Evolutionary conservation across 2,888 invertebrate species (phyloP).

Genomic region (Sycophila texana): DNA sequence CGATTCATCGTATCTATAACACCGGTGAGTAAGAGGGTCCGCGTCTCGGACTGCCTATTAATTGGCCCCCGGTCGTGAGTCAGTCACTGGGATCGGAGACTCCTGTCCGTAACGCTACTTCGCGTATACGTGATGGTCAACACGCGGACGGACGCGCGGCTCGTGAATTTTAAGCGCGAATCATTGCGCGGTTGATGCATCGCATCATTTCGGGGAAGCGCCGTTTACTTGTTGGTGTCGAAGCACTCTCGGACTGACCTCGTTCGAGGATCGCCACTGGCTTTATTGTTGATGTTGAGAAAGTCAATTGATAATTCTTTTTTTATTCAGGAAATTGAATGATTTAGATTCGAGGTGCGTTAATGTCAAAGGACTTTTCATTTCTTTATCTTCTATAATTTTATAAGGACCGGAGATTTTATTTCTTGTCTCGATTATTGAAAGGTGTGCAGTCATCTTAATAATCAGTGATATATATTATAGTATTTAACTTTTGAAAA

Average conservation of each 20-base stretch:
- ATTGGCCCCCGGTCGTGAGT: slow-evolving; percentile 37
- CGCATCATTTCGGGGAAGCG: slow-evolving; percentile 36
- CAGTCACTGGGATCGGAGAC: slow-evolving; percentile 21
- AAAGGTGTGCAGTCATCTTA: too few species aligned
- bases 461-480: too few species aligned
- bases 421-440: too few species aligned
- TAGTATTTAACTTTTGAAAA: too few species aligned
- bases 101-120: background rate
- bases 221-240: slow-evolving; percentile 21
- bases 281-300: too few species aligned
- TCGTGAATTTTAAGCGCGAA: slow-evolving; percentile 40
- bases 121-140: slow-evolving; percentile 28
- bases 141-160: slow-evolving; percentile 15
- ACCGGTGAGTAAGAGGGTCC: slow-evolving; percentile 23
- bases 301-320: too few species aligned
- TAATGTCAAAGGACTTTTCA: too few species aligned
- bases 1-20: slow-evolving; percentile 3
- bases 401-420: too few species aligned
- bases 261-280: background rate
- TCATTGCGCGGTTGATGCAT: slow-evolving; percentile 24
- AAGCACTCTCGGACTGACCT: slow-evolving; percentile 19
- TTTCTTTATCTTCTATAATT: too few species aligned
- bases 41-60: slow-evolving; percentile 26
- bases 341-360: too few species aligned
- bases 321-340: too few species aligned